Evolutionary conservation across 2,888 invertebrate species (phyloP).

Genomic region (Xestia c-nigrum): DNA sequence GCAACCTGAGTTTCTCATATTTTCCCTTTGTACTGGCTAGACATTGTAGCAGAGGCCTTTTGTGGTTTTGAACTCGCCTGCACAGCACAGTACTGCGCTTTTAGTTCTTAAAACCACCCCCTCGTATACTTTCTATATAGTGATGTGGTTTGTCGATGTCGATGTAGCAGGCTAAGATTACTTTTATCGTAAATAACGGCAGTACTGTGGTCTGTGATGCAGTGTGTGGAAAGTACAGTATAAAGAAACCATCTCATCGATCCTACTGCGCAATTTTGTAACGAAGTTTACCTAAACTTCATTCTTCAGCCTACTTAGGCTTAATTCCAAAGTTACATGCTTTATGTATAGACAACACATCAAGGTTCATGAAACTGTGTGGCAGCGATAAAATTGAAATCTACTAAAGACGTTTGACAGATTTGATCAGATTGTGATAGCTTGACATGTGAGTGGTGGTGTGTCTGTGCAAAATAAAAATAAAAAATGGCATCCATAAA

Average conservation of each 20-base stretch:
- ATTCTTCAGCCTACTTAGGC: too few species aligned
- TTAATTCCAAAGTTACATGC: too few species aligned
- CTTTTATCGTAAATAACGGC: background rate
- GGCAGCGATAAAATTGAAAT: too few species aligned
- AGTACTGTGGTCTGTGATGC: background rate
- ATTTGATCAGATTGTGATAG: too few species aligned
- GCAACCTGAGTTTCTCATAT: constrained; percentile 69
- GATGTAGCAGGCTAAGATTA: background rate
- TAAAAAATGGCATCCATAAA: too few species aligned
- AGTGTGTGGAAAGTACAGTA: background rate
- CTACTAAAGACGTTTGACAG: too few species aligned
- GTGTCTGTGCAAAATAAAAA: too few species aligned
- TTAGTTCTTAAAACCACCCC: constrained; percentile 85
- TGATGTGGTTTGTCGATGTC: constrained; percentile 21
- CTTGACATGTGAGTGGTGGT: too few species aligned
- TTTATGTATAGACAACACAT: too few species aligned
- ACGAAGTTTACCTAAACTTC: too few species aligned
- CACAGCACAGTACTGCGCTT: constrained; percentile 81
- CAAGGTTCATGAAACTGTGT: too few species aligned
- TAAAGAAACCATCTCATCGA: background rate
- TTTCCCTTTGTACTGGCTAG: constrained; percentile 74
- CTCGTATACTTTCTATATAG: constrained; percentile 52
- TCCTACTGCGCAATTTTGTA: too few species aligned
- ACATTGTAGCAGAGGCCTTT: constrained; percentile 83
- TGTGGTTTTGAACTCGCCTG: constrained; percentile 81